Conservation (phyloP, 2,888 invertebrate species). For the Anodontia alba region DNA sequence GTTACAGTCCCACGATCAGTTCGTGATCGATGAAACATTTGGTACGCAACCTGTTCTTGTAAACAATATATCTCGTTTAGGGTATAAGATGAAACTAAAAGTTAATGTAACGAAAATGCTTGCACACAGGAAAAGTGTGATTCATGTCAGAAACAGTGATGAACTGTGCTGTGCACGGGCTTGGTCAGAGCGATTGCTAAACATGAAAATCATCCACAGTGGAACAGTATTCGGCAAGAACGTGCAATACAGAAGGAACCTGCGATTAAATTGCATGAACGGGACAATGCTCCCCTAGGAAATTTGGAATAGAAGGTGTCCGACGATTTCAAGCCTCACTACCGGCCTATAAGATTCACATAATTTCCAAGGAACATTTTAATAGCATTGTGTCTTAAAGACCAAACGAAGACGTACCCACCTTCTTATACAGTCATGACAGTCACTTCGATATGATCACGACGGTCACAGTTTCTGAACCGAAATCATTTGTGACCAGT, state of each 20-base stretch:
- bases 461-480: conserved; percentile 41
- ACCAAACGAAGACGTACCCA: conserved; percentile 28
- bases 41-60: neutral
- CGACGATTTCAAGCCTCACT: conserved; percentile 35
- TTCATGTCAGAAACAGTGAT: neutral
- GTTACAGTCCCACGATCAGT: conserved; percentile 42
- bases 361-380: conserved; percentile 45
- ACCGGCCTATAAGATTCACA: conserved; percentile 36
- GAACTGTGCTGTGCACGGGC: neutral
- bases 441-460: conserved; percentile 55
- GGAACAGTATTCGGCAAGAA: neutral
- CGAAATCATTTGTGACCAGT: conserved; percentile 44
- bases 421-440: conserved; percentile 46
- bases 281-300: neutral
- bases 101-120: neutral
- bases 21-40: neutral
- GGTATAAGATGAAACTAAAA: neutral
- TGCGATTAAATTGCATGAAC: neutral
- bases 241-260: neutral
- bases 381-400: conserved; percentile 40
- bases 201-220: neutral
- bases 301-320: conserved; percentile 32
- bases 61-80: neutral
- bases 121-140: neutral
- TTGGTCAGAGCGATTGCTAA: neutral